Conservation (phyloP, 1,140 invertebrate genomes). For the Zaprionus kolodkinae region DNA sequence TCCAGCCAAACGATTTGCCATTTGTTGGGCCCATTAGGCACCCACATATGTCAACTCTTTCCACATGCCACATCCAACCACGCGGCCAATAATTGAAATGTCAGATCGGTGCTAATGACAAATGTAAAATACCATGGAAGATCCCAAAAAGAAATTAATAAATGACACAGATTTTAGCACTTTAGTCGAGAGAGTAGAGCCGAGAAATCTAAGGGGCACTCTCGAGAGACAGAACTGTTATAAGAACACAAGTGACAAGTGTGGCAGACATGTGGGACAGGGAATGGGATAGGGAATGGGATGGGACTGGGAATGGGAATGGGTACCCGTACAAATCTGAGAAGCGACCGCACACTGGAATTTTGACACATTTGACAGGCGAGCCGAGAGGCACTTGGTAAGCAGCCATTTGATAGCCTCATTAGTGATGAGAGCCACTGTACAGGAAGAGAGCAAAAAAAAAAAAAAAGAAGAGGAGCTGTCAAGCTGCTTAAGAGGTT, state of each 20-base stretch:
- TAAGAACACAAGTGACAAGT: constrained; percentile 81
- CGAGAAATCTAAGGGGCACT: constrained; percentile 40
- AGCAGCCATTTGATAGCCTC: constrained; percentile 82
- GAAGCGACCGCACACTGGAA: constrained; percentile 53
- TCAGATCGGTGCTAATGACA: constrained; percentile 71
- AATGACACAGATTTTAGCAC: constrained; percentile 78
- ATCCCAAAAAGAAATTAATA: constrained; percentile 64
- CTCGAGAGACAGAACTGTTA: constrained; percentile 60
- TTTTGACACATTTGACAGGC: constrained; percentile 80
- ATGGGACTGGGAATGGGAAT: constrained; percentile 36
- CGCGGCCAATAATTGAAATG: constrained; percentile 70
- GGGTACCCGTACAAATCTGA: constrained; percentile 52
- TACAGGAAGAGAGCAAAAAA: constrained; percentile 31
- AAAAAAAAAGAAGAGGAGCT: constrained; percentile 43
- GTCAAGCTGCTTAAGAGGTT: constrained; percentile 74
- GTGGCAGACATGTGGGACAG: constrained; percentile 71
- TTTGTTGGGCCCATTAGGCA: constrained; percentile 52
- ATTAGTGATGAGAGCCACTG: constrained; percentile 75
- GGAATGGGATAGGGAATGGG: constrained; percentile 41
- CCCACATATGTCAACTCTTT: constrained; percentile 42
- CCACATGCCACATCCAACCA: constrained; percentile 6
- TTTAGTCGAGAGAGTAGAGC: constrained; percentile 57
- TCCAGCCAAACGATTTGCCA: constrained; percentile 20
- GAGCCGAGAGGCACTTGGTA: constrained; percentile 44
- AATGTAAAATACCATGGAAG: constrained; percentile 60